A percentile compares a stretch with the other conserved stretches of the same genome.
These are phyloP conservation scores for Aptenodytes patagonicus DNA, from an alignment of 2,113 vertebrate genomes.

Conservation along the genomic window DNA sequence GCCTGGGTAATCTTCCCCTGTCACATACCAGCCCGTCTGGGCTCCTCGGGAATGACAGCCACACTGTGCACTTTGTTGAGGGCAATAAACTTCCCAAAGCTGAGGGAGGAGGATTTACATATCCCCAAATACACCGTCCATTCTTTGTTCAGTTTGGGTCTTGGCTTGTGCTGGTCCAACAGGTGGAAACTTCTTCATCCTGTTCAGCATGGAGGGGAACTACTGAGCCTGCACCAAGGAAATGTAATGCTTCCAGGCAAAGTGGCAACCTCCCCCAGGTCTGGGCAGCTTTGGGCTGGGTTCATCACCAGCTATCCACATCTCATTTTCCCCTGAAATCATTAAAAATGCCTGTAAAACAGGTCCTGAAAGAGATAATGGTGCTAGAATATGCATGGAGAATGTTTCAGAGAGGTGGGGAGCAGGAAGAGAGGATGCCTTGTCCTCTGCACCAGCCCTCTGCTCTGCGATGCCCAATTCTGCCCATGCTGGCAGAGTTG, in stretches of 20 bases:
- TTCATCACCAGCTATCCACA: neutral
- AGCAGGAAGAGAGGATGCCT: neutral
- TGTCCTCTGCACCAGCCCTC: neutral
- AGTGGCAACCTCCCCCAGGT: neutral
- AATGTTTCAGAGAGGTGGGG: neutral
- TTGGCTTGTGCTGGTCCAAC: neutral
- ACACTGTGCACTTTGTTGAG: neutral
- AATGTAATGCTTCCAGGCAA: neutral
- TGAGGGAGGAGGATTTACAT: neutral
- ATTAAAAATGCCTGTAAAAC: neutral
- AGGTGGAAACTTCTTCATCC: neutral
- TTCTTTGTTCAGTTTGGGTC: neutral
- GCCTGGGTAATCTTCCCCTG: slow-evolving; percentile 48
- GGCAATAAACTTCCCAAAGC: slow-evolving; percentile 11
- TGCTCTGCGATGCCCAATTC: neutral
- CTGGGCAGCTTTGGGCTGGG: neutral
- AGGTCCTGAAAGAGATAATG: neutral
- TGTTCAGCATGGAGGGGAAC: neutral
- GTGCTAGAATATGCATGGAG: neutral
- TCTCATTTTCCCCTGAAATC: neutral
- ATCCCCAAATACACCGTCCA: neutral
- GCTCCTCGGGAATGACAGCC: neutral
- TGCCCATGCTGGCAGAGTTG: neutral
- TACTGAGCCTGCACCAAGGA: neutral
- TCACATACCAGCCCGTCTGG: neutral